Base-by-base conservation (phyloP, 2,113 vertebrate species). In the Centropus bengalensis region DNA sequence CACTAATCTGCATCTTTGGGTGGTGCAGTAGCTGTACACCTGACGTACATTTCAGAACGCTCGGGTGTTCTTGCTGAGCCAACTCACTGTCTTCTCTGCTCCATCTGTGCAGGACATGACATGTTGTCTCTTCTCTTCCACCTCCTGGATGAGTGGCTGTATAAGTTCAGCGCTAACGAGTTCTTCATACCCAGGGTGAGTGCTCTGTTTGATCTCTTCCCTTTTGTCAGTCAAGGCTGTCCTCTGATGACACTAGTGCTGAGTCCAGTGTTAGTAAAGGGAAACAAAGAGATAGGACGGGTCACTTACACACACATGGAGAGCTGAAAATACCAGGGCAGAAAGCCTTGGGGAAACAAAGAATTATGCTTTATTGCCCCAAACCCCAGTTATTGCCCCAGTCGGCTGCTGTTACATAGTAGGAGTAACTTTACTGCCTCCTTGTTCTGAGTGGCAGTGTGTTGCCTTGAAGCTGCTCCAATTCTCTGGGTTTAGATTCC, bases 101-200 rank as follows among this genome's bases (percentile, higher is more conserved):
- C 82, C 73, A 32, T 49, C 64, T 80, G 17, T 52, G 8, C 95
- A 99, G 99, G 99, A 51, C 98, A 99, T 1, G 99, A 99, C 90
- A 95, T 99, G 97, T 96, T 99, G 26, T 99, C 99, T 33, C 99
- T 99, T 33, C 98, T 99, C 16, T 99, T 98, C 94, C 98, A 99
- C 92, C 99, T 99, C 94, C 88, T 99, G 94, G 98, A 99, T 89
- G 99, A 99, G 77, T 99, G 99, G 99, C 98, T 99, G 63, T 99
- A 98, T 96, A 99, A 99, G 91, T 99, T 99, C 96, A 98, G 99
- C 78, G 99, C 99, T 40, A 98, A 99, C 45, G 94, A 98, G 44
- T 99, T 98, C 95, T 99, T 99, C 91, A 67, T 99, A 93, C 99
- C 99, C 33, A 98, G 99, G 98, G 99, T 99, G 95, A 97, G 98